Evolutionary conservation across 2,797 vertebrate genomes (phyloP).

Genomic region (Anabacerthia variegaticeps): DNA sequence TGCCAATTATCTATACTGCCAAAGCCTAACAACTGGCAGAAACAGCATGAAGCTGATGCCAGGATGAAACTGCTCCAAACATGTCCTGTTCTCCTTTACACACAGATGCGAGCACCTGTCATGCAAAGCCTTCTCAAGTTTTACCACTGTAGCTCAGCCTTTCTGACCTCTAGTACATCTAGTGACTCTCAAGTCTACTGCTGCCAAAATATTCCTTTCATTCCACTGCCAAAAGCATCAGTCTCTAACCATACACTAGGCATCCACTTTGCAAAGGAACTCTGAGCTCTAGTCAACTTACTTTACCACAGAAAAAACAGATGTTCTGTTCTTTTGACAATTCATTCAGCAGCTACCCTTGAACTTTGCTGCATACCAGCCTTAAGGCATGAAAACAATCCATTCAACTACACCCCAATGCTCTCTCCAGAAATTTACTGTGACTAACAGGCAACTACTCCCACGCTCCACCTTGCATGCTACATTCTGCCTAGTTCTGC

Average conservation of each 20-base stretch:
- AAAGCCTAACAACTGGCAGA: slow-evolving; percentile 20
- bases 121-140: neutral
- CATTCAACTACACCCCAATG: neutral
- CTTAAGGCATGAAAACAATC: neutral
- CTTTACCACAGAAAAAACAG: neutral
- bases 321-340: neutral
- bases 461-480: neutral
- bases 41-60: neutral
- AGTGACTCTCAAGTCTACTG: neutral
- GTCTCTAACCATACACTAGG: neutral
- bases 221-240: neutral
- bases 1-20: neutral
- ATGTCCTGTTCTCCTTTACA: neutral
- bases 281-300: neutral
- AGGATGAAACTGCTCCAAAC: neutral
- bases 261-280: neutral
- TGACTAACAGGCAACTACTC: neutral
- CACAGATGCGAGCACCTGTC: slow-evolving; percentile 3
- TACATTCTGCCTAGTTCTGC: neutral
- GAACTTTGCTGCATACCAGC: neutral
- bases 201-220: neutral
- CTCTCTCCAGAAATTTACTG: neutral
- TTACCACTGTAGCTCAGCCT: neutral
- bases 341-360: neutral
- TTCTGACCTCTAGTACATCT: neutral